Conservation (phyloP, 92 coral and sea anemone species). For the Ricordea florida region DNA sequence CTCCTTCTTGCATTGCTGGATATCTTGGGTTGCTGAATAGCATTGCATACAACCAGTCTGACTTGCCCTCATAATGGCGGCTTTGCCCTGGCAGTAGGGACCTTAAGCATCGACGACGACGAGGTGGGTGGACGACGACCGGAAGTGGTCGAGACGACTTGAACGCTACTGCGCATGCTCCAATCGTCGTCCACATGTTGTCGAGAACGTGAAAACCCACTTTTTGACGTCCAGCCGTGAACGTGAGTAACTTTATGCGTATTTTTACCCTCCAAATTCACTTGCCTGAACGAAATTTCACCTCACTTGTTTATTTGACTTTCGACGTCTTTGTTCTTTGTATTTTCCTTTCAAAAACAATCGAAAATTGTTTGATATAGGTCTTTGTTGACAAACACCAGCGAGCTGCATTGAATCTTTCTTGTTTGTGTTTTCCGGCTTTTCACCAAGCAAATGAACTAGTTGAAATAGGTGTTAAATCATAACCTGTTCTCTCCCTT, state of each 20-base stretch:
- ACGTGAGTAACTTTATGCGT: conserved; percentile 25
- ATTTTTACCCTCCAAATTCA: conserved; percentile 15
- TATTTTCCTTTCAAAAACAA: background rate
- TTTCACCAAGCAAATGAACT: background rate
- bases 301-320: background rate
- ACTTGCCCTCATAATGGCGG: too few relatives aligned
- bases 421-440: conserved; percentile 18
- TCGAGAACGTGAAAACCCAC: conserved; percentile 23
- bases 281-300: conserved; percentile 1
- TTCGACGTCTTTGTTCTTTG: background rate
- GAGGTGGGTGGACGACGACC: conserved; percentile 21
- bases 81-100: too few relatives aligned
- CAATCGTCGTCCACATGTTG: conserved; percentile 26
- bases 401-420: conserved; percentile 3
- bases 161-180: conserved; percentile 30
- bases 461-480: background rate
- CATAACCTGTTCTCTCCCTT: background rate
- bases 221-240: conserved; percentile 33
- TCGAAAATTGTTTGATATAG: background rate
- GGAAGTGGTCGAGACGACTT: background rate
- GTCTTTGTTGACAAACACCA: background rate
- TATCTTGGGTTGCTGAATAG: too few relatives aligned
- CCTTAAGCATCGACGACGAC: too few relatives aligned
- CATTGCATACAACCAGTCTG: too few relatives aligned
- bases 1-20: too few relatives aligned